Conservation (phyloP, 1,140 invertebrate genomes). For the Lethrus apterus region DNA sequence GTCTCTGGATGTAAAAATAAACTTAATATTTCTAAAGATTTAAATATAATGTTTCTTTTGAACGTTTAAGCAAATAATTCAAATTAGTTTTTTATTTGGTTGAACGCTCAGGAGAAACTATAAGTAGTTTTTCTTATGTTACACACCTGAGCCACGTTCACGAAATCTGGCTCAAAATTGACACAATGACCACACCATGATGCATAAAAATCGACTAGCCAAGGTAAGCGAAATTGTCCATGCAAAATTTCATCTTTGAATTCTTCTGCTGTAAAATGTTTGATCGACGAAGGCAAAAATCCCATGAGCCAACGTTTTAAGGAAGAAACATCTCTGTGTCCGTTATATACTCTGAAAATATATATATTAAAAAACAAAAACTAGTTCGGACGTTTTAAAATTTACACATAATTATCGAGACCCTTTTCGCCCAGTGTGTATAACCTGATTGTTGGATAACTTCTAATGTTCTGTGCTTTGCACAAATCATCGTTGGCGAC, state of each 20-base stretch:
- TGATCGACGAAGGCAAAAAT: conserved; percentile 50
- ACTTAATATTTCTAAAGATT: conserved; percentile 9
- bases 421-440: conserved; percentile 52
- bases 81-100: too few species aligned
- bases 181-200: conserved; percentile 71
- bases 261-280: conserved; percentile 36
- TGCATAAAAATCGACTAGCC: conserved; percentile 68
- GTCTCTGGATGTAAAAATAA: conserved; percentile 28
- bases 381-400: conserved; percentile 22
- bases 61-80: too few species aligned
- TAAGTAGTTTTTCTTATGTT: not conserved
- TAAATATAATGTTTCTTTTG: too few species aligned
- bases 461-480: conserved; percentile 48
- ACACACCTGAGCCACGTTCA: conserved; percentile 54
- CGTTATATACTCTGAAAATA: conserved; percentile 51
- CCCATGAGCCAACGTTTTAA: conserved; percentile 54
- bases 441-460: conserved; percentile 64
- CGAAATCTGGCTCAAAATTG: conserved; percentile 62
- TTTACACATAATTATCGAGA: conserved; percentile 47
- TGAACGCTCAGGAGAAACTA: not conserved
- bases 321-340: conserved; percentile 51
- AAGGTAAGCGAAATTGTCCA: conserved; percentile 41
- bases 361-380: conserved; percentile 17
- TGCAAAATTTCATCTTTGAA: conserved; percentile 43
- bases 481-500: conserved; percentile 52